Base-by-base conservation (phyloP, 2,797 vertebrate species). In the Acipenser transmontanus region DNA sequence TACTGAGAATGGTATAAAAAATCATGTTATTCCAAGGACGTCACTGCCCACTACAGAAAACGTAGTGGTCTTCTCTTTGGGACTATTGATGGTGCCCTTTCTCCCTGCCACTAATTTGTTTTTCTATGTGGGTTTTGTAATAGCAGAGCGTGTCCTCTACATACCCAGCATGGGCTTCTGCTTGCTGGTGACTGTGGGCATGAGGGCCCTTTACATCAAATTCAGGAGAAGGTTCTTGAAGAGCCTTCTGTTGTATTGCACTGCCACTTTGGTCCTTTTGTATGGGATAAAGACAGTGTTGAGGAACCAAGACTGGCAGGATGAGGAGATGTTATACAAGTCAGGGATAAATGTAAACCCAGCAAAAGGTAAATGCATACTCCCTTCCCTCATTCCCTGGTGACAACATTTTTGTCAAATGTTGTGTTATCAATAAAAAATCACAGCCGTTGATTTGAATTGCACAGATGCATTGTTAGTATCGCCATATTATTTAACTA, bases 91-190 rank as follows among this genome's bases (percentile, higher is more conserved):
- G 47, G 78, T 98, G 72, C 95, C 97, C 47, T 99, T 99, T 73
- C 78, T 99, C 77, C 97, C 97, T 59, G 97, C 97, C 78, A 97
- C 94, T 62, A 99, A 99, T 85, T 76, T 99, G 59, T 98, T 99
- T 91, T 99, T 99, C 85, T 99, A 99, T 48, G 97, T 99, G 3
- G 97, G 97, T 60, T 99, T 99, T 82, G 97, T 99, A 79, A 95
- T 99, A 76, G 97, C 97, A 66, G 97, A 99, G 89, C 88, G 97
- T 81, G 94, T 99, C 6, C 91, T 99, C 60, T 99, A 99, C 92
- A 96, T 99, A 79, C 97, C 97, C 74, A 99, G 97, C 83, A 99
- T 99, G 97, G 97, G 97, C 82, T 99, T 98, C 77, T 98, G 96
- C 85, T 89, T 99, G 79, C 89, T 99, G 82, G 85, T 98, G 74